A percentile compares a stretch with the other conserved stretches of the same genome.
These are phyloP conservation scores for Pituophis catenifer DNA, from an alignment of 2,113 vertebrate species.

Conservation along the genomic window DNA sequence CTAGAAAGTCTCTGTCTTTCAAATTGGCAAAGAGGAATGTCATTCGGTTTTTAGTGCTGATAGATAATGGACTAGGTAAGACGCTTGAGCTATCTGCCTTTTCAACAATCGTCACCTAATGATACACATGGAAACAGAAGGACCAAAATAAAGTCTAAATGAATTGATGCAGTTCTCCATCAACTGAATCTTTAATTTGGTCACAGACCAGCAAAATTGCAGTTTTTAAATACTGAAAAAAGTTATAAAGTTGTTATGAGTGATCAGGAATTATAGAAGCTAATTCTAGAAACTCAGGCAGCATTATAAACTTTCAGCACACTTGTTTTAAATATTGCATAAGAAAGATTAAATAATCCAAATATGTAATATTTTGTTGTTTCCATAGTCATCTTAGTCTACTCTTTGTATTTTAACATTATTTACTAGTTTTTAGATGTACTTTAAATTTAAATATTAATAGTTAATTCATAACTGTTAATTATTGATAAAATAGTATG, in stretches of 20 bases:
- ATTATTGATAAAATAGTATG: neutral
- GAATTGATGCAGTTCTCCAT: neutral
- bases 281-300: neutral
- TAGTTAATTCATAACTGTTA: neutral
- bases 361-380: neutral
- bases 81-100: constrained; percentile 97
- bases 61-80: constrained; percentile 91
- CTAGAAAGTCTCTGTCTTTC: constrained; percentile 94
- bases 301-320: neutral
- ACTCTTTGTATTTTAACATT: neutral
- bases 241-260: neutral
- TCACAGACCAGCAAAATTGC: neutral
- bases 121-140: neutral
- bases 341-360: neutral
- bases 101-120: constrained; percentile 95
- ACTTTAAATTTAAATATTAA: neutral
- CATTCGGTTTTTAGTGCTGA: constrained; percentile 98
- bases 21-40: constrained; percentile 97
- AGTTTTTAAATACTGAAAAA: neutral
- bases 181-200: neutral
- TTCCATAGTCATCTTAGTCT: neutral
- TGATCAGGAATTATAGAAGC: neutral
- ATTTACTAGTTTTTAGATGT: neutral
- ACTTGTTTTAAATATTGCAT: neutral
- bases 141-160: neutral